Conservation (phyloP, 64 coral and sea anemone species). For the Montipora efflorescens region DNA sequence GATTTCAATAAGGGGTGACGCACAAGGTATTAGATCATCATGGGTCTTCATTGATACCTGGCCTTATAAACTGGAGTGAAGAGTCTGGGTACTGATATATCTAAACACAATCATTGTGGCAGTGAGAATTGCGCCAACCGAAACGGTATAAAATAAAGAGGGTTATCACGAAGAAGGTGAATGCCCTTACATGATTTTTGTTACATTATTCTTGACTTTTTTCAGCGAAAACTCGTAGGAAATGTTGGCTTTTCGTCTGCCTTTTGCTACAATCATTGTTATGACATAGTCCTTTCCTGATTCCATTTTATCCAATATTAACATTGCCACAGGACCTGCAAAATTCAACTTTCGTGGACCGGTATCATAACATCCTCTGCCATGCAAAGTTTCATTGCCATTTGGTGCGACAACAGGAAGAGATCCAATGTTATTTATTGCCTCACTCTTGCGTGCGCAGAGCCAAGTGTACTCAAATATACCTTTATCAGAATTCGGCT, state of each 20-base stretch:
- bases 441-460: conserved; percentile 5
- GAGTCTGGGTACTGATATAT: no score
- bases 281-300: background rate
- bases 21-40: no score
- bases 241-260: background rate
- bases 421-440: background rate
- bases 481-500: background rate
- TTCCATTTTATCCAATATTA: background rate
- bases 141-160: no score
- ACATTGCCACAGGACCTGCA: background rate
- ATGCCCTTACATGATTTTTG: background rate
- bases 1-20: no score
- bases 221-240: conserved; percentile 3
- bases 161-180: no score
- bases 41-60: no score
- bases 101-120: no score
- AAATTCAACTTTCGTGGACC: conserved; percentile 13
- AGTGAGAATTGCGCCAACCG: no score
- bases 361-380: background rate
- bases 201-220: background rate
- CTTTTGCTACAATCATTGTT: conserved; percentile 10
- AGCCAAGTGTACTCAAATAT: conserved; percentile 11
- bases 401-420: background rate
- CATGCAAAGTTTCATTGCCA: background rate
- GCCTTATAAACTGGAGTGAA: no score